Percentiles rank a stretch among this genome's conserved stretches.
phyloP scores from a whole-genome alignment of 1,140 invertebrate genomes.

The Meloidogyne hapla region DNA sequence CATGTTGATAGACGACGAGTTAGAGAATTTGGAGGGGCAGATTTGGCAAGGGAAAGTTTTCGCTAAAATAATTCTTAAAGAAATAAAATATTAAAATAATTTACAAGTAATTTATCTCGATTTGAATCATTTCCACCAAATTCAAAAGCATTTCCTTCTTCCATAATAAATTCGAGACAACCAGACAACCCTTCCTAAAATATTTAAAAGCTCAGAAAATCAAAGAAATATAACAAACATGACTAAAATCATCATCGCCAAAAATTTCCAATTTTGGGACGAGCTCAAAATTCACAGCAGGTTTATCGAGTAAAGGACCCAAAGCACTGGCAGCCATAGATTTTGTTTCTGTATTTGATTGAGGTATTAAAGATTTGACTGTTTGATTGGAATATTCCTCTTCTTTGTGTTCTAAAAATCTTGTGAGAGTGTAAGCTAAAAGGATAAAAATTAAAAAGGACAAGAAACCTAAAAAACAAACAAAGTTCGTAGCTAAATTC shows the following conservation, averaged over 20 bases:
- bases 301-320: slow-evolving; percentile 18
- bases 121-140: slow-evolving; percentile 12
- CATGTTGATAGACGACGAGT: slow-evolving; percentile 28
- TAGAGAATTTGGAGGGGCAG: slow-evolving; percentile 38
- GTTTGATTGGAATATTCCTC: slow-evolving; percentile 15
- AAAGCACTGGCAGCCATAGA: slow-evolving; percentile 19
- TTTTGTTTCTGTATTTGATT: not conserved
- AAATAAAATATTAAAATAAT: not conserved
- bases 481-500: slow-evolving; percentile 43
- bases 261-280: slow-evolving; percentile 11
- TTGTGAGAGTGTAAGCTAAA: slow-evolving; percentile 25
- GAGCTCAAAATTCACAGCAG: not conserved
- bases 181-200: slow-evolving; percentile 7
- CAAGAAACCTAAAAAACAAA: slow-evolving; percentile 36
- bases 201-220: not conserved
- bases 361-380: not conserved
- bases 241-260: slow-evolving; percentile 4
- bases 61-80: slow-evolving; percentile 20
- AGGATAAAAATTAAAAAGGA: not conserved
- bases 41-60: slow-evolving; percentile 28
- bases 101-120: slow-evolving; percentile 12
- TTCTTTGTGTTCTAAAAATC: slow-evolving; percentile 34
- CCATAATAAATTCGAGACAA: slow-evolving; percentile 17
- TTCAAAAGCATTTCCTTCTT: slow-evolving; percentile 1
- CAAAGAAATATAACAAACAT: not conserved